Base-by-base conservation (phyloP, 37 sponge, comb jelly and placozoan genomes). In the Halisarca cf. caerulea region DNA sequence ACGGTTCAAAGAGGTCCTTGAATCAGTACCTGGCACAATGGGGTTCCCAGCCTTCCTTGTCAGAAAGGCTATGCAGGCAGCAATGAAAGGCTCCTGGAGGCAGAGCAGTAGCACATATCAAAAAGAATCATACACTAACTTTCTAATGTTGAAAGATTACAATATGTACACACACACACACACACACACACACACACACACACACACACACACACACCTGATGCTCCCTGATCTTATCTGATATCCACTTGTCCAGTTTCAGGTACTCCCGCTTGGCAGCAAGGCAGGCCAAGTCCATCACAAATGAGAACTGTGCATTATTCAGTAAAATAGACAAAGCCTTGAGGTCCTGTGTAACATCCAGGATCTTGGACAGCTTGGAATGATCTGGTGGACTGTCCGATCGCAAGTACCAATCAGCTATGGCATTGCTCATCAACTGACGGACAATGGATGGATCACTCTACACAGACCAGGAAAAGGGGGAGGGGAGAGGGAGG, bases 181-280 rank as follows among this genome's bases (percentile, higher is more conserved):
- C 38, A 3, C 38, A 70, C 72, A 70, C 35, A 36, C 38, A 36
- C 72, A 2, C 72, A 8, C 72, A n/a, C n/a, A 9, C 25, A 44
- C 59, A 73, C 3, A 86, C 82, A 25, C 66, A 87, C 27, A 57
- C n/a, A 35, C 83, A 41, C 39, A 95, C 95, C 90, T 96, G 93
- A 43, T 93, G 90, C 27, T 86, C 90, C 69, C 88, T 84, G 62
- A 96, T 70, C 84, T 91, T 95, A 59, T 99, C 99, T 24, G 81
- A 59, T 39, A 97, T 45, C 99, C 99, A 99, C 70, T 89, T 96
- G 88, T 99, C 99, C 66, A 99, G 86, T 58, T 99, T 99, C 27
- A 99, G 91, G 39, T 88, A 96, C 66, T 97, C 97, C 33, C 97
- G 73, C 83, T 91, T 87, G 20, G 96, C 82, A 2, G 99, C 99